Evolutionary conservation across 1,140 invertebrate species (phyloP), one percentile per base, ranked within the genome.

Genomic region (Augochlora pura): DNA sequence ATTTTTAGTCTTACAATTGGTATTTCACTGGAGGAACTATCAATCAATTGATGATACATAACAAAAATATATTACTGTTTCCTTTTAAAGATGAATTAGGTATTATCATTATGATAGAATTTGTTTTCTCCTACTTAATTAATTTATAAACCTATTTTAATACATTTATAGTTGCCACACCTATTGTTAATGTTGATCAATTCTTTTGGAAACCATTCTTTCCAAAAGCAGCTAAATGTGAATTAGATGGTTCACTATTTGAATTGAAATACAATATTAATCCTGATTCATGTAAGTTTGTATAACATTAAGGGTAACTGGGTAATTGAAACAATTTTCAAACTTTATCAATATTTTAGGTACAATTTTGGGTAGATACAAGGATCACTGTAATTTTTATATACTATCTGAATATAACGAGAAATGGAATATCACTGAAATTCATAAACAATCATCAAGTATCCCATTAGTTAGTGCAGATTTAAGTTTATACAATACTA

Each of bases 21-120:
- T 93, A 93, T 77, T 92, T 92, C 49, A 91, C 89, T 46, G 92
- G 92, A 73, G 92, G 92, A 77, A 82, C 88, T 14, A 68, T 93
- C 65, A 86, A 86, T 32, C 80, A 77, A 77, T 32, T 92, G 25
- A 39, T 14, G 18, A 74, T 90, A 16, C 85, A 86, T 65, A 52
- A 75, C 46, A 81, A 76, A 39, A 82, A 86, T 88, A 75, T 92
- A 80, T 82, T 93, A 70, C 27, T 93, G 18, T 91, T 92, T 80
- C 92, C 91, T 64, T 93, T 88, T 75, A 70, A 83, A 64, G 81
- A 82, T 38, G 91, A 93, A 68, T 80, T 93, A 84, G 88, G 88
- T 88, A 86, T 42, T 66, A 14, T 66, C 63, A 32, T 68, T 39
- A 46, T 69, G 81, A 57, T 27, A 42, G 70, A 64, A 76, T 21